Base-by-base conservation (phyloP, 2,888 invertebrate species). In the Drosophila barbarae region DNA sequence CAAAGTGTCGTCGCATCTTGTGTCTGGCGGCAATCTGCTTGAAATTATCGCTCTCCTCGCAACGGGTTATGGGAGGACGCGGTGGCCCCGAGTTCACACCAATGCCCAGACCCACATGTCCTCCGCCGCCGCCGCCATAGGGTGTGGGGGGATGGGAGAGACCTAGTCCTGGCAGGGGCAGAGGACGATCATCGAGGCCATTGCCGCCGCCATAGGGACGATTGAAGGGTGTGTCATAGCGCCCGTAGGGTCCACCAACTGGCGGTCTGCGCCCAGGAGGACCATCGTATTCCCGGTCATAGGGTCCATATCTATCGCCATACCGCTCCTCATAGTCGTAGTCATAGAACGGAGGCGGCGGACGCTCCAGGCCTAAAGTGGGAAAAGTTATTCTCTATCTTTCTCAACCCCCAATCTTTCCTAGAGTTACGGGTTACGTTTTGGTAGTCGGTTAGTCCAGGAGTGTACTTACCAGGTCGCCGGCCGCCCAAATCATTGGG, bases 31-130 rank as follows among this genome's bases (percentile, higher is more conserved):
- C 95, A 28, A 95, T 93, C 91, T 96, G 95, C 87, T 95, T 94
- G 87, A 95, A 96, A 84, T 93, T 94, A 80, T 95, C 95, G 42
- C 91, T 92, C 58, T 95, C 95, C 76, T 96, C 96, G 85, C 96
- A 96, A 70, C 95, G 91, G 36, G 89, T 90, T 5, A 89, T 85
- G 35, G 90, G 89, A 7, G 90, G 90, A 5, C 90, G 88, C 2
- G 90, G 90, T 12, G 88, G 77, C 15, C 87, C 90, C 21, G 82
- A 86, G 46, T 87, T 90, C 0, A 89, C 90, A 2, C 90, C 87
- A 23, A 77, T 76, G n/a, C 81, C 85, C 18, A 77, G 58, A 12
- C 77, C 77, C 10, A 67, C 60, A 55, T 83, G 84, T 10, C 61
- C 49, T 9, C 53, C 56, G 13, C 72, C 76, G 7, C 55, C 63